These are phyloP conservation scores for Pediacus dermestoides DNA, from an alignment of 2,888 invertebrate species.

Conservation along the genomic window DNA sequence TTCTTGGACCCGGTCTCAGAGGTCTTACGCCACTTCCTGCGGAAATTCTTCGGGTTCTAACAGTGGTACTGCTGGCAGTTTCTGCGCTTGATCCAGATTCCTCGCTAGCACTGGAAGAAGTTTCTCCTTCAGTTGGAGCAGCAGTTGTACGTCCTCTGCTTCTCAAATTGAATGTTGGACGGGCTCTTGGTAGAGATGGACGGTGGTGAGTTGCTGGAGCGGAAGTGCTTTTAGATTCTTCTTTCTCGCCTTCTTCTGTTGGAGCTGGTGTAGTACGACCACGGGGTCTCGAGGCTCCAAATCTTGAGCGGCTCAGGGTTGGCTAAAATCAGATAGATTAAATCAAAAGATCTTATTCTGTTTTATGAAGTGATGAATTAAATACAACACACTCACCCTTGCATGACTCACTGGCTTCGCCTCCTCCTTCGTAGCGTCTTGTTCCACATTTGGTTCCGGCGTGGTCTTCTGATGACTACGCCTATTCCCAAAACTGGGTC, in stretches of 20 bases:
- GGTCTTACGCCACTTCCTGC: slow-evolving; percentile 53
- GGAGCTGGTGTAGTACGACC: slow-evolving; percentile 46
- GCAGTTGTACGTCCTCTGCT: slow-evolving; percentile 41
- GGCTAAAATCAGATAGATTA: slow-evolving; percentile 29
- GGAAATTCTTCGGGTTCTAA: slow-evolving; percentile 44
- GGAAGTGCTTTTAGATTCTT: slow-evolving; percentile 44
- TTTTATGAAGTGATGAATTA: not conserved
- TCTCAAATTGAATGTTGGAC: slow-evolving; percentile 49
- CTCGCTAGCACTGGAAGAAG: not conserved
- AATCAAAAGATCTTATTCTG: not conserved
- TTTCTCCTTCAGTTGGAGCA: slow-evolving; percentile 38
- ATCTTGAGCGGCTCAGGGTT: slow-evolving; percentile 37
- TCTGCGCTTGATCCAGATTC: slow-evolving; percentile 12
- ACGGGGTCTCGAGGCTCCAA: slow-evolving; percentile 40
- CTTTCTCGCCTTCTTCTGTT: slow-evolving; percentile 49
- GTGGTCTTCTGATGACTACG: slow-evolving; percentile 44
- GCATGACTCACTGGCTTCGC: slow-evolving; percentile 44
- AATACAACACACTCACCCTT: slow-evolving; percentile 29
- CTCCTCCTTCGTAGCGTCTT: slow-evolving; percentile 46
- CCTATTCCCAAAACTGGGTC: slow-evolving; percentile 52
- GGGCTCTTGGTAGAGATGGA: slow-evolving; percentile 50
- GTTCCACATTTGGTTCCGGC: slow-evolving; percentile 41
- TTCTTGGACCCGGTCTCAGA: slow-evolving; percentile 62
- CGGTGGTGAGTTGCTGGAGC: slow-evolving; percentile 30
- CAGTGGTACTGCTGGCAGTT: slow-evolving; percentile 34